phyloP scores from a whole-genome alignment of 2,888 invertebrate genomes.

The Neoscelio sp. region DNA sequence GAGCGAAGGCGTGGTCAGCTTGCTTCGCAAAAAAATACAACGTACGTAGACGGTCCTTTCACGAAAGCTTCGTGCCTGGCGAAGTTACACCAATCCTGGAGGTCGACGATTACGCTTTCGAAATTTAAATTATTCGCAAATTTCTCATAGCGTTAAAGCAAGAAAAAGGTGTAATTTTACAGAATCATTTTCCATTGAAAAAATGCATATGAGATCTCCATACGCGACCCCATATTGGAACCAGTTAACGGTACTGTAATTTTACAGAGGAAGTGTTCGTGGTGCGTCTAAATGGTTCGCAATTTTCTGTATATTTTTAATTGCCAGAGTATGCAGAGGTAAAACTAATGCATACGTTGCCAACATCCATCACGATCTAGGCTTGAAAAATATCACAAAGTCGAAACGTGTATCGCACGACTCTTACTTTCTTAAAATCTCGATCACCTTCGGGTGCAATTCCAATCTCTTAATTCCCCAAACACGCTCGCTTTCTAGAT shows the following conservation, averaged over 20 bases:
- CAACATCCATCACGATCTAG: not conserved
- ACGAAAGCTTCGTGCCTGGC: constrained; percentile 50
- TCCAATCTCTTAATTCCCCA: constrained; percentile 56
- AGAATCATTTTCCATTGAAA: too few species aligned
- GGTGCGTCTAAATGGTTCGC: too few species aligned
- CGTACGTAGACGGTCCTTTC: constrained; percentile 65
- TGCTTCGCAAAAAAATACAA: constrained; percentile 55
- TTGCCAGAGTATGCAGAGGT: too few species aligned
- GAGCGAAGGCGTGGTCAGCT: constrained; percentile 66
- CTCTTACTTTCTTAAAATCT: constrained; percentile 59
- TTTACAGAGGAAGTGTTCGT: too few species aligned
- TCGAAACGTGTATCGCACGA: constrained; percentile 1
- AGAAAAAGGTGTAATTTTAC: too few species aligned
- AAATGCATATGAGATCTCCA: too few species aligned
- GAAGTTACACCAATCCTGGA: constrained; percentile 42
- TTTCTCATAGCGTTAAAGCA: constrained; percentile 1
- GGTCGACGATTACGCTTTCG: constrained; percentile 51
- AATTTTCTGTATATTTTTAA: not conserved
- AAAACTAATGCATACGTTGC: too few species aligned
- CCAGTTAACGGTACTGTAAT: too few species aligned
- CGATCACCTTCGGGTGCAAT: constrained; percentile 61
- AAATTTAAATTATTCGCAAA: constrained; percentile 46
- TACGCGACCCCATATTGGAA: too few species aligned
- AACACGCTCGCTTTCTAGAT: constrained; percentile 63
- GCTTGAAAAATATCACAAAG: constrained; percentile 1